A percentile compares a stretch with the other conserved stretches of the same genome.
Conservation (phyloP, 2,113 vertebrate genomes). For the Atlantisia rogersi region DNA sequence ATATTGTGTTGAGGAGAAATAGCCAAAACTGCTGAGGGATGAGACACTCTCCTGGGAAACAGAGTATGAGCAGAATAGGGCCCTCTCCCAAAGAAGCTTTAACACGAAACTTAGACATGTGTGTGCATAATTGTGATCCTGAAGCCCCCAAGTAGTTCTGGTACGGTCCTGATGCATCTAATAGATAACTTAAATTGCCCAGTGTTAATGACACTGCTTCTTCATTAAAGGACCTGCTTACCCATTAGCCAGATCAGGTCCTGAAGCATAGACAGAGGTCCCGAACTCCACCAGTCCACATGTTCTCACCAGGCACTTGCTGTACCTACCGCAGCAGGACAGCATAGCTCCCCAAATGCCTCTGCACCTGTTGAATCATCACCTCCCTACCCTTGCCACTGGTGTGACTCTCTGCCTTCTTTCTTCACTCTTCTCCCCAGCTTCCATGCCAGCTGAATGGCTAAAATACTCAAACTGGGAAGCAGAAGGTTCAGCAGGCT, state of each 20-base stretch:
- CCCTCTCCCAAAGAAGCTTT: background rate
- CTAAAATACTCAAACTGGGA: background rate
- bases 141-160: background rate
- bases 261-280: background rate
- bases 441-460: background rate
- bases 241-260: too few species aligned
- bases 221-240: background rate
- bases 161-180: background rate
- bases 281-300: accelerated
- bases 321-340: background rate
- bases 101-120: background rate
- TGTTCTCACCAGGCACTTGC: background rate
- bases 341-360: background rate
- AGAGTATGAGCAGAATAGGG: background rate
- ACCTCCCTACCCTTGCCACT: background rate
- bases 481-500: background rate
- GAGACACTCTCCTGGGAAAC: background rate
- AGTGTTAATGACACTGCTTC: background rate
- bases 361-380: accelerated
- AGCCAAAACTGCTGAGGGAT: background rate
- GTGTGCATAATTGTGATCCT: too few species aligned
- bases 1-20: background rate
- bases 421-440: background rate
- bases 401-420: background rate
- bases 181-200: background rate